phyloP scores from a whole-genome alignment of 2,888 invertebrate species.

The Pandemis heparana region DNA sequence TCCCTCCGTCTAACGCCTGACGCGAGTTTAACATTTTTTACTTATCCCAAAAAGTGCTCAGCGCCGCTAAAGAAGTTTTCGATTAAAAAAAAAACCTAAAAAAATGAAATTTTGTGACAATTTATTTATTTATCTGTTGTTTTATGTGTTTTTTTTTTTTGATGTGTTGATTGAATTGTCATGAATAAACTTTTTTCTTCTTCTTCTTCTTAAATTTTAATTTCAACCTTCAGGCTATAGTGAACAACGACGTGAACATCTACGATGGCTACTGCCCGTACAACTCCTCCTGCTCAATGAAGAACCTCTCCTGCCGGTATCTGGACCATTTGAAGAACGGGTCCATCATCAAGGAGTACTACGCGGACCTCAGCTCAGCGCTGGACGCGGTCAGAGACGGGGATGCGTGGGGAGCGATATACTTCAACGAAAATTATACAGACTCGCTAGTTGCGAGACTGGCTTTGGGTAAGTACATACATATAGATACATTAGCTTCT shows the following conservation, averaged over 20 bases:
- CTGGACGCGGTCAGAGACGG: slow-evolving; percentile 90
- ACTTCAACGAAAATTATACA: slow-evolving; percentile 96
- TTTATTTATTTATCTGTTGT: too few relatives aligned
- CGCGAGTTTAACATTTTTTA: too few relatives aligned
- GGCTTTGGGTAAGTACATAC: slow-evolving; percentile 85
- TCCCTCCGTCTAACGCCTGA: too few relatives aligned
- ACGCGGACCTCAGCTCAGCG: slow-evolving; percentile 88
- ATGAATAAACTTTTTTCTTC: too few relatives aligned
- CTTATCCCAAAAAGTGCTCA: too few relatives aligned
- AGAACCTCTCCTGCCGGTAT: slow-evolving; percentile 90
- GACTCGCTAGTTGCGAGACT: slow-evolving; percentile 93
- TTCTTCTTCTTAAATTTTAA: too few relatives aligned
- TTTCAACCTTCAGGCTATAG: slow-evolving; percentile 83
- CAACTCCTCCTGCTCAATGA: slow-evolving; percentile 88
- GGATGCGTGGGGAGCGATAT: slow-evolving; percentile 94
- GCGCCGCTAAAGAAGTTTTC: too few relatives aligned
- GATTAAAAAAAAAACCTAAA: too few relatives aligned
- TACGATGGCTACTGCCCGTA: slow-evolving; percentile 81
- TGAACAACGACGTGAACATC: slow-evolving; percentile 77
- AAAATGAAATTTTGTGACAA: too few relatives aligned
- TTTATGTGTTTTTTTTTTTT: too few relatives aligned
- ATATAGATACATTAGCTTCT: neutral
- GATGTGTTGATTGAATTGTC: too few relatives aligned
- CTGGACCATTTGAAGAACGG: slow-evolving; percentile 87
- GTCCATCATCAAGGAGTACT: slow-evolving; percentile 89